Conservation (phyloP, 2,797 vertebrate species). For the Pelodytes ibericus region DNA sequence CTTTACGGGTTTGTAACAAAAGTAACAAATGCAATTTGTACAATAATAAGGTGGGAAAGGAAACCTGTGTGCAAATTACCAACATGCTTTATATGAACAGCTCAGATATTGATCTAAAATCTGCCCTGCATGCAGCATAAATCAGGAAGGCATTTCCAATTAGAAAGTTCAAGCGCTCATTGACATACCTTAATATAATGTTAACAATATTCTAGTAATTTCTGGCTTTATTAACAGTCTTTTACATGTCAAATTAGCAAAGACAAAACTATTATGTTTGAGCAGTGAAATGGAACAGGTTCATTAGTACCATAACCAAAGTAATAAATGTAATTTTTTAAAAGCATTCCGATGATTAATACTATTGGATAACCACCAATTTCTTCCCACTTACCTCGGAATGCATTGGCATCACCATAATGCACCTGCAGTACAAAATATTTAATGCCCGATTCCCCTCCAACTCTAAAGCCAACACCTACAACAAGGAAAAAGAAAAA, state of each 20-base stretch:
- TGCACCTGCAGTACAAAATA: conserved; percentile 95
- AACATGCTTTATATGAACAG: conserved; percentile 39
- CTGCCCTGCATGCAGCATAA: conserved; percentile 41
- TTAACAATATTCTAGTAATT: conserved; percentile 31
- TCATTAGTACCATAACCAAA: conserved; percentile 1
- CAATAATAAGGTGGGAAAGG: too few relatives aligned
- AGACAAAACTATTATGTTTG: conserved; percentile 30
- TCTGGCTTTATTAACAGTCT: conserved; percentile 39
- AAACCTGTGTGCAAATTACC: background rate
- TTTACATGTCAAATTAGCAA: background rate
- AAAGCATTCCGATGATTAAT: too few relatives aligned
- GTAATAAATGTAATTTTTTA: background rate
- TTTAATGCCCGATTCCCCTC: conserved; percentile 81
- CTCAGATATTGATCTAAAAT: conserved; percentile 52
- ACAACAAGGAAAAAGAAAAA: conserved; percentile 48
- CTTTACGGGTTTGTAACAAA: conserved; percentile 6
- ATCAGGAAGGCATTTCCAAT: conserved; percentile 55
- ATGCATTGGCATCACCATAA: conserved; percentile 88
- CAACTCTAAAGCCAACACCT: conserved; percentile 97
- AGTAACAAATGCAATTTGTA: too few relatives aligned
- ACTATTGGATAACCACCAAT: background rate
- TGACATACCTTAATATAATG: conserved; percentile 27
- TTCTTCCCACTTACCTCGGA: conserved; percentile 79
- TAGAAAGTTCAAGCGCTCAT: conserved; percentile 52
- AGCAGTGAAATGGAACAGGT: background rate